Percentiles rank a stretch among this genome's conserved stretches.
phyloP scores from a whole-genome alignment of 2,888 invertebrate species.

The Ferdinandea cuprea region DNA sequence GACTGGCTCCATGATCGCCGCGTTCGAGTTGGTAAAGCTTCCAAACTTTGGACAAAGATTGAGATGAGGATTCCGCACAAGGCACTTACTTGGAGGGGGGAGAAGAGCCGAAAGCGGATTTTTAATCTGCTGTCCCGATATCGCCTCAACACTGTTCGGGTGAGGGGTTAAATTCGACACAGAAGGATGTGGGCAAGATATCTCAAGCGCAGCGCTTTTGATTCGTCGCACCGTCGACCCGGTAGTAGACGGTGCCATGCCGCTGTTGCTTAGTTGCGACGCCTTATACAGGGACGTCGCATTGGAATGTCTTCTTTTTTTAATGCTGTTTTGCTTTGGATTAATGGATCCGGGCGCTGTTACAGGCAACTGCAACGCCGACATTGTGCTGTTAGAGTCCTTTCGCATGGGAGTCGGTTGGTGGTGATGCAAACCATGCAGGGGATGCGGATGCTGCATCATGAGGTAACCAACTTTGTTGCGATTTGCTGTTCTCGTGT shows the following conservation, averaged over 20 bases:
- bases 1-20: conserved; percentile 82
- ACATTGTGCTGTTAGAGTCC: conserved; percentile 86
- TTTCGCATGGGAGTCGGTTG: conserved; percentile 84
- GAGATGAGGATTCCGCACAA: conserved; percentile 88
- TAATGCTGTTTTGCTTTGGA: conserved; percentile 76
- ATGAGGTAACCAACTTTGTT: conserved; percentile 71
- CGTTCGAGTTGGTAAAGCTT: conserved; percentile 78
- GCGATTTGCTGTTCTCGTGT: conserved; percentile 35
- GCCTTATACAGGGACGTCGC: conserved; percentile 80
- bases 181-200: conserved; percentile 88
- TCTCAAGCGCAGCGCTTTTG: conserved; percentile 88
- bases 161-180: conserved; percentile 90
- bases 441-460: conserved; percentile 75
- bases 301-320: conserved; percentile 83
- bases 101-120: conserved; percentile 87
- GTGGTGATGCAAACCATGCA: conserved; percentile 76
- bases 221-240: conserved; percentile 85
- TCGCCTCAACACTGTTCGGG: conserved; percentile 92
- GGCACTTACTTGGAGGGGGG: conserved; percentile 88
- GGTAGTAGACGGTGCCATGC: conserved; percentile 72
- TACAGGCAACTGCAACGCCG: conserved; percentile 85
- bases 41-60: conserved; percentile 86
- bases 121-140: conserved; percentile 86
- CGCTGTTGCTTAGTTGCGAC: conserved; percentile 65
- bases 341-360: conserved; percentile 67